Base-by-base conservation (phyloP, 1,140 invertebrate genomes). In the Campoletis sonorensis region DNA sequence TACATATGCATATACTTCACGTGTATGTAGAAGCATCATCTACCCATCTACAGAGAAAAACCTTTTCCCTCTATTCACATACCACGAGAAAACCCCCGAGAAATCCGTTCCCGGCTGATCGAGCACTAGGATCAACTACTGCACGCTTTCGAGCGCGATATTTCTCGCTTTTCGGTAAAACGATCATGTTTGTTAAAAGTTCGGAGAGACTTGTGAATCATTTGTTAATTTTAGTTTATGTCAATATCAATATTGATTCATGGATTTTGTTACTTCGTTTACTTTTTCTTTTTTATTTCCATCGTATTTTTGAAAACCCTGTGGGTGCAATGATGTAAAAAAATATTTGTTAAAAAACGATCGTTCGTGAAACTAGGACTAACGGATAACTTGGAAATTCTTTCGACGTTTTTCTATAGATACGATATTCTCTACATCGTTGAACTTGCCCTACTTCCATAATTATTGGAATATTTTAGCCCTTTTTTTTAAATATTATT, bases 101-200 rank as follows among this genome's bases (percentile, higher is more conserved):
- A 80, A 72, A 77, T 61, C 75, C 80, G 51, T 76, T 61, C 71
- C 40, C 67, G 80, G 45, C 80, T 83, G 82, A 83, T 83, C 80
- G 80, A 83, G 81, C 80, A 76, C 79, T 79, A 68, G 78, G 64
- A 81, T 75, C 49, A 77, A 67, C 54, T 81, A 45, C 70, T 81
- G 54, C 21, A 37, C n/a, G 11, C 7, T 71, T 23, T 45, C 40
- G 51, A 37, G 37, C 33, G n/a, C 21, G 21, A 54, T 61, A 11
- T 76, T 67, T 81, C 72, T 49, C 26, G 49, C 71, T 80, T 23
- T 54, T 4, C 51, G n/a, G n/a, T 1, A 54, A 54, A 54, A n/a
- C 16, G 51, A n/a, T 54, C 51, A n/a, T 54, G 16, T 54, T 54
- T 21, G 51, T 54, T 54, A 54, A 21, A 54, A n/a, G n/a, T 54